Base-by-base conservation (phyloP, 2,113 vertebrate species). In the Prunella fulvescens region DNA sequence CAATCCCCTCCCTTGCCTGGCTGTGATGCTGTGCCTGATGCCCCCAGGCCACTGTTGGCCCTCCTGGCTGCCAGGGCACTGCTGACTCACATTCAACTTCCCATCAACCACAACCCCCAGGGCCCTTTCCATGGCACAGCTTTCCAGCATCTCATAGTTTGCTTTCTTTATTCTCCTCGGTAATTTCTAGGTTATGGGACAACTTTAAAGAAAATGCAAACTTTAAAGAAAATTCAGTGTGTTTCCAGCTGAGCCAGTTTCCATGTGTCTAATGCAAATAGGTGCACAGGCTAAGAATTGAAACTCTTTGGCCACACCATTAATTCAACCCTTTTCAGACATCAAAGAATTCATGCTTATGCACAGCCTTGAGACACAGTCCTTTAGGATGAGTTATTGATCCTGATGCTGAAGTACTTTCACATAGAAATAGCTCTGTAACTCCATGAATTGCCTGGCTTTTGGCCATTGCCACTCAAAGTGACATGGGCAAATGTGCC, bases 31-130 rank as follows among this genome's bases (percentile, higher is more conserved):
- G 33, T 26, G 2, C 26, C 45, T 51, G 64, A 28, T 67, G 28
- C 1, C 0, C 11, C 45, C 47, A 69, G 62, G 45, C 45, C 23
- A 45, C 0, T 0, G 0, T 0, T n/a, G 28, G 4, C 33, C 22
- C 14, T 44, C 39, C 54, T 60, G 54, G 39, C 18, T 69, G 42
- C 54, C 62, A 19, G 39, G 45, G 22, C 72, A 19, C 18, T 77
- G 39, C 26, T 60, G 33, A 0, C 37, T 51, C 26, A 23, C 0
- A 0, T 44, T 60, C 37, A 44, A 0, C 1, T 60, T 45, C 1
- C 22, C 37, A 33, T 7, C 1, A 0, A 33, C 18, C 29, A n/a
- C 19, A 15, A n/a, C 14, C 4, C 4, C 10, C 23, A 40, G 42
- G 24, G 16, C 42, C 11, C 22, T 28, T 60, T 39, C 45, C 2